These are phyloP conservation scores for Magallana angulata DNA, from an alignment of 1,140 invertebrate genomes.

Conservation along the genomic window DNA sequence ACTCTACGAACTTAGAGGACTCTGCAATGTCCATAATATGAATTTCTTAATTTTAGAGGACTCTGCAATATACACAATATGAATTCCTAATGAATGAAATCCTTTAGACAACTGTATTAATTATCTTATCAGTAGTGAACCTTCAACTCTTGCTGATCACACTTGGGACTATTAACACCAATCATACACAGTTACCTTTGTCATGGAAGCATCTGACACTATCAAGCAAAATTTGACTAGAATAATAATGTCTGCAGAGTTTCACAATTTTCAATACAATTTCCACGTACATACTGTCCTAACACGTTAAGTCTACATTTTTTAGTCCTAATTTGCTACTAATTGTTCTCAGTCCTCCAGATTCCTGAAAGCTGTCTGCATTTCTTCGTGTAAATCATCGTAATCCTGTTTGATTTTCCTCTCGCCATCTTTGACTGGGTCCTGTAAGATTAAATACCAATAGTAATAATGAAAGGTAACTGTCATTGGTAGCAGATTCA, in stretches of 20 bases:
- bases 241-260: constrained; percentile 1
- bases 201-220: not conserved
- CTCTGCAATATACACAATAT: not conserved
- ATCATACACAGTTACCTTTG: not conserved
- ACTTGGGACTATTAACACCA: too few relatives aligned
- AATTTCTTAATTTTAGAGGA: not conserved
- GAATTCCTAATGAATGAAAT: too few relatives aligned
- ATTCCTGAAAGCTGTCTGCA: constrained; percentile 91
- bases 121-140: too few relatives aligned
- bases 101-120: too few relatives aligned
- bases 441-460: constrained; percentile 83
- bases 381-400: constrained; percentile 82
- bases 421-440: constrained; percentile 98
- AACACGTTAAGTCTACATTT: not conserved
- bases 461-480: not conserved
- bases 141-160: too few relatives aligned
- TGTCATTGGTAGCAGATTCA: too few relatives aligned
- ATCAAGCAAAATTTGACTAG: not conserved
- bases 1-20: not conserved
- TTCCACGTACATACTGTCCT: not conserved
- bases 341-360: constrained; percentile 90
- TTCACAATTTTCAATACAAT: not conserved
- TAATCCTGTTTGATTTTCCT: constrained; percentile 98
- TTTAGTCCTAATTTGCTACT: not conserved
- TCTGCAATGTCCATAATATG: not conserved